These are phyloP conservation scores for Heterotis niloticus DNA, from an alignment of 2,113 vertebrate species.

Conservation along the genomic window DNA sequence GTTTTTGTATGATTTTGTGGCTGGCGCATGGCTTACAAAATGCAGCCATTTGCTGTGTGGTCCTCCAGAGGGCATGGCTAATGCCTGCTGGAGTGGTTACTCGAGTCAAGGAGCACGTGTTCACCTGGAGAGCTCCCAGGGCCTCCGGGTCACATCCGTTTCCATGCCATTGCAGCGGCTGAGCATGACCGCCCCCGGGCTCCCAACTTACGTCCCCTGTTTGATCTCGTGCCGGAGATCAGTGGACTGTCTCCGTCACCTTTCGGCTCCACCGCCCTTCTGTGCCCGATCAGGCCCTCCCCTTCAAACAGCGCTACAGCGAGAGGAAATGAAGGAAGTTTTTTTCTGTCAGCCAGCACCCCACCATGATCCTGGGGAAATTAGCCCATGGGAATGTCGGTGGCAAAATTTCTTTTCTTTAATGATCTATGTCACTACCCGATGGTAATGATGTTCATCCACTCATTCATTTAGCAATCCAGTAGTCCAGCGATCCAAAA, in stretches of 20 bases:
- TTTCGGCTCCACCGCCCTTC: conserved; percentile 49
- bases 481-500: too few species aligned
- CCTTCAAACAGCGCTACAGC: conserved; percentile 57
- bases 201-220: conserved; percentile 56
- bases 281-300: conserved; percentile 21
- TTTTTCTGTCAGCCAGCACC: conserved; percentile 50
- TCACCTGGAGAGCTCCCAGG: conserved; percentile 46
- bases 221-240: conserved; percentile 61
- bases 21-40: background rate
- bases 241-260: conserved; percentile 62
- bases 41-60: background rate
- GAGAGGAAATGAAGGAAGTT: conserved; percentile 66
- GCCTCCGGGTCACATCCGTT: conserved; percentile 48
- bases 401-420: conserved; percentile 21
- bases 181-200: conserved; percentile 49
- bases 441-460: too few species aligned
- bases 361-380: conserved; percentile 60
- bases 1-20: background rate
- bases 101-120: conserved; percentile 34
- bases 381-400: conserved; percentile 41
- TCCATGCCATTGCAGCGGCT: conserved; percentile 40
- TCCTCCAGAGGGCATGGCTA: background rate
- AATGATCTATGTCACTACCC: too few species aligned
- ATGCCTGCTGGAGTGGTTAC: background rate
- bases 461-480: too few species aligned